Conservation (phyloP, 2,797 vertebrate species). For the Morus bassanus region DNA sequence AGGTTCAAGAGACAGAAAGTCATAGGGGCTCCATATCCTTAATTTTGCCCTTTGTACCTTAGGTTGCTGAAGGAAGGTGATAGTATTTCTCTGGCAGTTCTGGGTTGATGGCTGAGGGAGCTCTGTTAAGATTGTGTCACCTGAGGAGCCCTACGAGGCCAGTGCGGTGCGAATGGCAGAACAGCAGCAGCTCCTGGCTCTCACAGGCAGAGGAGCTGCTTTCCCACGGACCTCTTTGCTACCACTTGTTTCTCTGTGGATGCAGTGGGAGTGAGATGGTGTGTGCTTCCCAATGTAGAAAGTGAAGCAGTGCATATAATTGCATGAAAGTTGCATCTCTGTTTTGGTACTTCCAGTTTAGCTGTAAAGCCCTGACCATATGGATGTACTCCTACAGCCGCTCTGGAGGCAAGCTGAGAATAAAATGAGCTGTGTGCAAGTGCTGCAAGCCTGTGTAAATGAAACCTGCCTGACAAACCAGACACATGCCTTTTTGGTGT, state of each 20-base stretch:
- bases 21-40: rapidly evolving
- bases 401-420: constrained; percentile 62
- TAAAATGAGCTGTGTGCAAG: constrained; percentile 61
- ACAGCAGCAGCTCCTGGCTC: neutral
- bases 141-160: rapidly evolving
- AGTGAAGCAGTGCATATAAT: neutral
- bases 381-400: constrained; percentile 54
- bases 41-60: no score
- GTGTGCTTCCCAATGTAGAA: constrained; percentile 20
- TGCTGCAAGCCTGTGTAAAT: constrained; percentile 43
- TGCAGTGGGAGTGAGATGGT: constrained; percentile 16
- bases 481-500: constrained; percentile 46
- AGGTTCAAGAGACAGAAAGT: neutral
- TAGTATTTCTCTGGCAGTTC: neutral
- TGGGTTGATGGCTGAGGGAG: neutral
- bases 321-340: constrained; percentile 39
- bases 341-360: constrained; percentile 57
- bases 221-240: neutral
- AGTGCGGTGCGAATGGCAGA: rapidly evolving
- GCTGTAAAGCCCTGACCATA: constrained; percentile 41
- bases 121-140: neutral
- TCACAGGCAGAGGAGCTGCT: neutral
- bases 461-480: constrained; percentile 62
- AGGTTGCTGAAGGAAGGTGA: neutral
- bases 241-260: neutral